Evolutionary conservation across 2,797 vertebrate genomes (phyloP), one percentile per base, ranked within the genome.

Genomic region (Pseudochirops corinnae): DNA sequence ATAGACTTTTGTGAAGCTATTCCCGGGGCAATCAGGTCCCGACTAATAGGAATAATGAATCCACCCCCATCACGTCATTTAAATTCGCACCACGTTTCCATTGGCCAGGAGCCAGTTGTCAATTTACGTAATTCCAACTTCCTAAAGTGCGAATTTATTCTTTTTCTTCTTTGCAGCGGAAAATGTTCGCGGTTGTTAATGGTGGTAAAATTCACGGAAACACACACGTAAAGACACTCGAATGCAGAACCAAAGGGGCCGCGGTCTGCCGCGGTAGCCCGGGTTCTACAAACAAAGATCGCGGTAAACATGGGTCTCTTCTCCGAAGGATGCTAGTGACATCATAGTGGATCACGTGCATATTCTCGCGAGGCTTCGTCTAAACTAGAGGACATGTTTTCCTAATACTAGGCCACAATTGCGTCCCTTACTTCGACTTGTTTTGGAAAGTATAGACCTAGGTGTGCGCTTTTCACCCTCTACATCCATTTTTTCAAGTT

Each of bases 211-310:
- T 10, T 46, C 18, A 82, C 21, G 21, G 16, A 62, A 33, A 13
- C 12, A 14, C 4, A 33, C 31, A 33, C 31, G 11, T 2, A 55
- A 24, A 57, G 55, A 55, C 3, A 3, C 26, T 28, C 29, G 9
- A 29, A 60, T 10, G n/a, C 33, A n/a, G 31, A 67, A 29, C 4
- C 67, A 74, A 39, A 74, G n/a, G 2, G 1, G 2, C 5, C 5
- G 7, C 1, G 1, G n/a, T 18, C n/a, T 18, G 18, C n/a, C 18
- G 24, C 0, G 2, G 5, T 13, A 5, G 0, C n/a, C n/a, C n/a
- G 24, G 1, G 6, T 1, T 39, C 67, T 33, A 33, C 12, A 39
- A 74, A 33, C 60, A 74, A 9, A 74, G 5, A 16, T 14, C 7
- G 0, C 6, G n/a, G 16, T 16, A 21, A 39, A 74, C 16, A 6